phyloP scores from a whole-genome alignment of 2,888 invertebrate genomes.

The Agapostemon virescens region DNA sequence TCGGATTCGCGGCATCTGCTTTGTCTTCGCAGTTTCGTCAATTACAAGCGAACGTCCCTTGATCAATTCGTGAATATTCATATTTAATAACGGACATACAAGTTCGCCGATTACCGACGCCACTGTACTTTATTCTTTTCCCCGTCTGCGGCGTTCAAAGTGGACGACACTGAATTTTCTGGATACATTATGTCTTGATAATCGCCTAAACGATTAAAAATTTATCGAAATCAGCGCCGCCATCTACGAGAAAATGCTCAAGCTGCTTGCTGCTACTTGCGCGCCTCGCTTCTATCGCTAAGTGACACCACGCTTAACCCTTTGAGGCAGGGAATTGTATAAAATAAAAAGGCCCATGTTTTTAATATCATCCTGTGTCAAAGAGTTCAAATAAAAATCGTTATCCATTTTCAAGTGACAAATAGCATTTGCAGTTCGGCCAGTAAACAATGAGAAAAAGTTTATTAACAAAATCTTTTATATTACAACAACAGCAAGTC shows the following conservation, averaged over 20 bases:
- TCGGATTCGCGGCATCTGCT: conserved; percentile 14
- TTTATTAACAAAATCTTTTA: conserved; percentile 57
- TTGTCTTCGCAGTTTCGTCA: conserved; percentile 10
- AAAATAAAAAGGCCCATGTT: no score
- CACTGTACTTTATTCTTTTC: neutral
- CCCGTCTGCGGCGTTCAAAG: neutral
- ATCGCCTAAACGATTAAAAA: no score
- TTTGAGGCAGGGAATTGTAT: no score
- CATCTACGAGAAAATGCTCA: neutral
- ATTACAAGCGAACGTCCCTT: neutral
- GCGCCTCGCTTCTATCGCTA: no score
- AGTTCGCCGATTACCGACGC: neutral
- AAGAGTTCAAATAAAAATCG: no score
- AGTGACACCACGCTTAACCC: neutral
- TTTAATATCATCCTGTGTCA: no score
- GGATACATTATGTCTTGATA: neutral
- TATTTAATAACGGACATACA: neutral
- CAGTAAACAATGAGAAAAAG: conserved; percentile 54
- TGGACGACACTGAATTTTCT: neutral
- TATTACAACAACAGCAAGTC: conserved; percentile 45
- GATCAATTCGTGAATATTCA: neutral
- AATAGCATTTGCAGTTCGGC: neutral
- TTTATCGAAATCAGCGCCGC: neutral
- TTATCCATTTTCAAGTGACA: no score
- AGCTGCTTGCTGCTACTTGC: neutral